A percentile compares a stretch with the other conserved stretches of the same genome.
These are phyloP conservation scores for Schizothorax lantsangensis DNA, from an alignment of 2,797 vertebrate genomes.

Conservation along the genomic window DNA sequence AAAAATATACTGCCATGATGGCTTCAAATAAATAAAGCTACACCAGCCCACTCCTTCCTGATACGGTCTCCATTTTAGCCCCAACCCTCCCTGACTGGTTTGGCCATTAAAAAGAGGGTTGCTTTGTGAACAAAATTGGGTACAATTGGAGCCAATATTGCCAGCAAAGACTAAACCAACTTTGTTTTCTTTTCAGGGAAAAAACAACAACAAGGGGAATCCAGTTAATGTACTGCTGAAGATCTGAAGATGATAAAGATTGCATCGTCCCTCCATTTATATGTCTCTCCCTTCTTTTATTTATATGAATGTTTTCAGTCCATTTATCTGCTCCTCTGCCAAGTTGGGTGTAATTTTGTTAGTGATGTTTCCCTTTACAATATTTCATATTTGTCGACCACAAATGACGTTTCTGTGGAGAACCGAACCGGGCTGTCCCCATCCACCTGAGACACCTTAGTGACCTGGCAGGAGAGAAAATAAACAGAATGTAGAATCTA, in stretches of 20 bases:
- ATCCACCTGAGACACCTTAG: slow-evolving; percentile 87
- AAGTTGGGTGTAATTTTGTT: slow-evolving; percentile 42
- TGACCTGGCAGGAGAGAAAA: slow-evolving; percentile 70
- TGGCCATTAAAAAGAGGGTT: neutral
- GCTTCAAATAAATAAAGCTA: slow-evolving; percentile 44
- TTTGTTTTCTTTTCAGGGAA: slow-evolving; percentile 19
- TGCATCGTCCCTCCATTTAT: slow-evolving; percentile 47
- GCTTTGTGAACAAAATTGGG: slow-evolving; percentile 31
- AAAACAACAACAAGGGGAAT: slow-evolving; percentile 14
- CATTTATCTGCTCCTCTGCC: slow-evolving; percentile 51
- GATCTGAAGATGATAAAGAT: slow-evolving; percentile 59
- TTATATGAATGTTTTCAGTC: slow-evolving; percentile 57
- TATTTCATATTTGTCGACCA: slow-evolving; percentile 91
- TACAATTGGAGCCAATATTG: slow-evolving; percentile 62
- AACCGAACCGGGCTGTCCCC: slow-evolving; percentile 86
- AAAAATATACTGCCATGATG: slow-evolving; percentile 31
- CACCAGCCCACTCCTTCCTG: slow-evolving; percentile 9
- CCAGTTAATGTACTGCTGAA: slow-evolving; percentile 59
- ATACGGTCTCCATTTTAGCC: slow-evolving; percentile 21
- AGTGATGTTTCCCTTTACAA: slow-evolving; percentile 74
- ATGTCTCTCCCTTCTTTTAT: slow-evolving; percentile 49
- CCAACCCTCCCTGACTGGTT: slow-evolving; percentile 26
- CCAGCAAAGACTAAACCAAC: slow-evolving; percentile 41
- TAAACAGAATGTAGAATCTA: neutral
- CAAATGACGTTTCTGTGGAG: slow-evolving; percentile 86